A percentile compares a stretch with the other conserved stretches of the same genome.
phyloP scores from a whole-genome alignment of 2,113 vertebrate genomes.

The Monopterus albus region DNA sequence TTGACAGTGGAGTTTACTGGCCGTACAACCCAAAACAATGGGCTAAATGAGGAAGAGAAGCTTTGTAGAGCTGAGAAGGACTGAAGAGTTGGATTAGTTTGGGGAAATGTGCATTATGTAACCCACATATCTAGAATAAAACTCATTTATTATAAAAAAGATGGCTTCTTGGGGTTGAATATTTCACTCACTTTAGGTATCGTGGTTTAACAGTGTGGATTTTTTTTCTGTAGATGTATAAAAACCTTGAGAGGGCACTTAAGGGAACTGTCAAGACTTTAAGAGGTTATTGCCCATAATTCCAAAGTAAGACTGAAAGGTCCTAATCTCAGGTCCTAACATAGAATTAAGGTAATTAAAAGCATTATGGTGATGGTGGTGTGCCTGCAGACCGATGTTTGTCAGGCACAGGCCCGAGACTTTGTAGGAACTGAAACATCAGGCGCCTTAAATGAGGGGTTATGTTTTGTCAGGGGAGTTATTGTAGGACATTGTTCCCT shows the following conservation, averaged over 20 bases:
- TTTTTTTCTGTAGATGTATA: background rate
- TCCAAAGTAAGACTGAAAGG: conserved; percentile 60
- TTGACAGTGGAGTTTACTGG: background rate
- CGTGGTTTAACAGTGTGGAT: background rate
- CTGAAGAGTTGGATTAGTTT: background rate
- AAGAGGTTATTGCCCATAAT: conserved; percentile 51
- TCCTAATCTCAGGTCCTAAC: conserved; percentile 63
- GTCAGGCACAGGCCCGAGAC: conserved; percentile 62
- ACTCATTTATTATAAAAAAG: background rate
- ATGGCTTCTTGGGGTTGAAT: background rate
- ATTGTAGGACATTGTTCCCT: conserved; percentile 62
- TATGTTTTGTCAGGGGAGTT: conserved; percentile 52
- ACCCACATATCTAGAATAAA: background rate
- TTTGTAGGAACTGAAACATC: conserved; percentile 63
- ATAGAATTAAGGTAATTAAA: conserved; percentile 77
- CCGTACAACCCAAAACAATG: background rate
- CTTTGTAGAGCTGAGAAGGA: background rate
- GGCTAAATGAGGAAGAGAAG: background rate
- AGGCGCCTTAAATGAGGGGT: conserved; percentile 72
- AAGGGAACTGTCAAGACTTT: conserved; percentile 40
- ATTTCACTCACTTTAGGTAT: background rate
- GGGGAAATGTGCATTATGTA: background rate
- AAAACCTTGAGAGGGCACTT: conserved; percentile 4
- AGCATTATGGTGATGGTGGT: conserved; percentile 62
- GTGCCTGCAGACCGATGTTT: conserved; percentile 72